These are phyloP conservation scores for Brachypodius melanocephalos DNA, from an alignment of 2,113 vertebrate species.

Conservation along the genomic window DNA sequence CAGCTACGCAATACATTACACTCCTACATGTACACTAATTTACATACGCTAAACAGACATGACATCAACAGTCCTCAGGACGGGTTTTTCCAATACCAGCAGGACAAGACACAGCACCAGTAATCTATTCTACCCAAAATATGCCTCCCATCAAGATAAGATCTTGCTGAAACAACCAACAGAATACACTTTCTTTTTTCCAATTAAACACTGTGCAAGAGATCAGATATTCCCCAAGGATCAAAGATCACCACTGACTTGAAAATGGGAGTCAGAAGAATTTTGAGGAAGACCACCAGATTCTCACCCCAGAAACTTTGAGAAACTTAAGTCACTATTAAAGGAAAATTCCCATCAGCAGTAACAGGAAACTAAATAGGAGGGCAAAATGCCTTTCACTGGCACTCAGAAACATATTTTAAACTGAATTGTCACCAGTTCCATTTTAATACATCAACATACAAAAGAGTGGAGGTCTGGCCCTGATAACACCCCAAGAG, in stretches of 20 bases:
- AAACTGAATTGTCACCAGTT: accelerated
- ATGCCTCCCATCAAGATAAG: background rate
- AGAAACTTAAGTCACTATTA: background rate
- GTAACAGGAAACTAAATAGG: background rate
- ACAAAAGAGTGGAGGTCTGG: background rate
- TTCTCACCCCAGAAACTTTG: background rate
- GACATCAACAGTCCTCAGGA: background rate
- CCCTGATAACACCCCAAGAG: background rate
- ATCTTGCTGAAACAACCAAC: background rate
- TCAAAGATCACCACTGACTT: background rate
- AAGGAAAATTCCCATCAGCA: background rate
- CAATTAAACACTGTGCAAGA: background rate
- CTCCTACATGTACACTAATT: background rate
- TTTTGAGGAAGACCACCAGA: background rate
- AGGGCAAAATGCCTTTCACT: background rate
- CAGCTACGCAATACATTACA: background rate
- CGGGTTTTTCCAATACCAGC: background rate
- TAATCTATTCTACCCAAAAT: background rate
- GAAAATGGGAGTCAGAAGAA: background rate
- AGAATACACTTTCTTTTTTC: background rate
- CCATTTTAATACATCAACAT: background rate
- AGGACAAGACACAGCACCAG: background rate
- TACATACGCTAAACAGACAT: background rate
- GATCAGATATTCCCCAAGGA: background rate
- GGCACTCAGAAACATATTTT: background rate